Base-by-base conservation (phyloP, 2,113 vertebrate genomes). In the Lates calcarifer region DNA sequence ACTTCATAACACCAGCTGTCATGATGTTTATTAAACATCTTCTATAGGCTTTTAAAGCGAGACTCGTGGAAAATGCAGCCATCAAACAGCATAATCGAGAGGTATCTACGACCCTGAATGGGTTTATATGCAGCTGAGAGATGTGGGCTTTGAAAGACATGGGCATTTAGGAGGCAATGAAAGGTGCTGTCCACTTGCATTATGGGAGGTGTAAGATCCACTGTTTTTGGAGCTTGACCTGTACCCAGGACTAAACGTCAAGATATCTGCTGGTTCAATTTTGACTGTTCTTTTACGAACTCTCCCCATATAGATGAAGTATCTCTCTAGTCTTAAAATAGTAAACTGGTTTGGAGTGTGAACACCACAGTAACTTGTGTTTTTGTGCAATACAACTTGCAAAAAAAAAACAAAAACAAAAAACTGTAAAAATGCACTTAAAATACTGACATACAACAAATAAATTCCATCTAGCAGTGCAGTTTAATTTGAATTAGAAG, bases 1-100 rank as follows among this genome's bases (percentile, higher is more conserved):
- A 39, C 89, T 89, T 82, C 71, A 82, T 74, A 75, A 85, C 82
- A 86, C 67, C 86, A 86, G 86, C 84, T 85, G 84, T 35, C 65
- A n/a, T 71, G 9, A 65, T 74, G 58, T 84, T 87, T 80, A 73
- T 39, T 60, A 35, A 43, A 73, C 63, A 26, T 66, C 57, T 79
- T 82, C 77, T 62, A 43, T 61, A 24, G 33, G 39, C 47, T 39
- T 75, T 64, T 35, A 67, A 51, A 58, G 62, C 12, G 15, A 15
- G 22, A 49, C 28, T 20, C 0, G 4, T 11, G 60, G 72, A 37
- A 64, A 39, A 39, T 7, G 9, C 7, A 58, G 43, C 9, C 24
- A 60, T 37, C 33, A 66, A 66, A 68, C n/a, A 35, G 49, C 63
- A 41, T n/a, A 18, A 8, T 24, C 5, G 11, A 77, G 35, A 45